phyloP scores from a whole-genome alignment of 1,140 invertebrate species.

The Mactra quadrangularis region DNA sequence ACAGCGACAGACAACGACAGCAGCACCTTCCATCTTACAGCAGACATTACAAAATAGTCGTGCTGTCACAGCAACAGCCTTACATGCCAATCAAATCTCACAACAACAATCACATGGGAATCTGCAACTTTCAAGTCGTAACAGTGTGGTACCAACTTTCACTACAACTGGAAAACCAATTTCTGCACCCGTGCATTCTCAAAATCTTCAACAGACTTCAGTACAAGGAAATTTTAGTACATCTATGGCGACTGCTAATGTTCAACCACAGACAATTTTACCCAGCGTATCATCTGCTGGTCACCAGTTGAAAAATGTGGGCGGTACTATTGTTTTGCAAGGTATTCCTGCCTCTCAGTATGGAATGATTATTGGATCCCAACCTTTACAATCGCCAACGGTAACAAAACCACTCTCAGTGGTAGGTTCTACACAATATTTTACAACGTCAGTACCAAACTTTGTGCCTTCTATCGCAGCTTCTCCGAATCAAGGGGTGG shows the following conservation, averaged over 20 bases:
- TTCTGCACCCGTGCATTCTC: conserved; percentile 77
- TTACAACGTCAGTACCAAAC: conserved; percentile 73
- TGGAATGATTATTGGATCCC: conserved; percentile 65
- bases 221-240: conserved; percentile 36
- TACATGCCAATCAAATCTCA: conserved; percentile 65
- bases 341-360: conserved; percentile 71
- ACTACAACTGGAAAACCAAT: conserved; percentile 78
- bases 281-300: conserved; percentile 48
- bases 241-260: conserved; percentile 33
- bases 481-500: conserved; percentile 47
- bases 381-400: conserved; percentile 40
- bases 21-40: conserved; percentile 51
- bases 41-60: conserved; percentile 50
- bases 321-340: conserved; percentile 69
- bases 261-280: conserved; percentile 34
- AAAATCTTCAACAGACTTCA: conserved; percentile 69
- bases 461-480: conserved; percentile 62
- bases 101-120: conserved; percentile 38
- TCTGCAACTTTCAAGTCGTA: conserved; percentile 57
- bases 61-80: conserved; percentile 63
- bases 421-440: conserved; percentile 53
- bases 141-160: conserved; percentile 71
- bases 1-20: conserved; percentile 10
- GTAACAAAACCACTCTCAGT: conserved; percentile 48
- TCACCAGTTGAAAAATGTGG: conserved; percentile 53